Percentiles rank a stretch among this genome's conserved stretches.
These are phyloP conservation scores for Epinephelus cyanopodus DNA, from an alignment of 2,113 vertebrate genomes.

Conservation along the genomic window DNA sequence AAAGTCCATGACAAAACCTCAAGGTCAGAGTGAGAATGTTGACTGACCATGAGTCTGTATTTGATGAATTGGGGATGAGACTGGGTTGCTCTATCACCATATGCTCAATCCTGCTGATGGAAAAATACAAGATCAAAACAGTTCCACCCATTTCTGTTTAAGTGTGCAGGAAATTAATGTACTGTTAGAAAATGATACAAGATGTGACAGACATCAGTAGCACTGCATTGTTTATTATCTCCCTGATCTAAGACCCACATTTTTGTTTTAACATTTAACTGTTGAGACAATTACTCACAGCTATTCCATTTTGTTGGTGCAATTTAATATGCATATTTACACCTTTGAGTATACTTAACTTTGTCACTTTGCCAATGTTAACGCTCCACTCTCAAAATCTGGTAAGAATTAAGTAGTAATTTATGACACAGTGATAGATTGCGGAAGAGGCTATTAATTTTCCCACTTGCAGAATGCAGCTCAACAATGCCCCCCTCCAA, in stretches of 20 bases:
- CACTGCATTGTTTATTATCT: background rate
- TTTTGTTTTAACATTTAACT: background rate
- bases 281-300: background rate
- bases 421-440: background rate
- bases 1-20: too few relatives aligned
- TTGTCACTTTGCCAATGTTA: background rate
- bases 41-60: too few relatives aligned
- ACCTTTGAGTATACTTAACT: background rate
- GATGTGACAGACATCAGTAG: background rate
- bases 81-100: background rate
- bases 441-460: background rate
- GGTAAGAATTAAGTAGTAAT: conserved; percentile 5
- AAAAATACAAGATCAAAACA: background rate
- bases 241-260: background rate
- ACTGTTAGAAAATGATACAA: too few relatives aligned
- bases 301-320: background rate
- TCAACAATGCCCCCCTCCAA: background rate
- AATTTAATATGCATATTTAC: conserved; percentile 2
- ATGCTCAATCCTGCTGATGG: background rate
- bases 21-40: too few relatives aligned
- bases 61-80: too few relatives aligned
- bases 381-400: background rate
- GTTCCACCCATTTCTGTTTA: background rate
- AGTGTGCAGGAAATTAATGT: background rate
- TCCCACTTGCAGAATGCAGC: conserved; percentile 1